Evolutionary conservation across 2,113 vertebrate species (phyloP).

Genomic region (Chaenogobius annularis): DNA sequence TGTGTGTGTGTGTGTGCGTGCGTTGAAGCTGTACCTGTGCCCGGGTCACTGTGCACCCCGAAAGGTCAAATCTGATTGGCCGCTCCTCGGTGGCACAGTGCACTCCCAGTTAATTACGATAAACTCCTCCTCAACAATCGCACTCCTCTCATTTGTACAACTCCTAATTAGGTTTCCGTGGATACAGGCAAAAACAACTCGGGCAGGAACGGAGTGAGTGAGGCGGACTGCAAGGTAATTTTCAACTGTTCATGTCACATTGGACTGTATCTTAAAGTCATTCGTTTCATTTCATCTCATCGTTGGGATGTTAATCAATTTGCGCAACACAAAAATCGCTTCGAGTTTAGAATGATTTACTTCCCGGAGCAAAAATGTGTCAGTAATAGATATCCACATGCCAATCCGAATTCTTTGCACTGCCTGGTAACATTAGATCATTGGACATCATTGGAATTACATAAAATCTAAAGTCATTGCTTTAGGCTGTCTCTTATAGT

Average conservation of each 20-base stretch:
- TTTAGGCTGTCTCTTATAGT: constrained; percentile 10
- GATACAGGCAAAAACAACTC: constrained; percentile 62
- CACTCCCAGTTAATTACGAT: constrained; percentile 43
- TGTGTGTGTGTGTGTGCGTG: constrained; percentile 12
- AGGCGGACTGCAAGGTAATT: constrained; percentile 68
- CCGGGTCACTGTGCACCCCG: background rate
- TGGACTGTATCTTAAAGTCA: background rate
- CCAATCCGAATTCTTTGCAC: constrained; percentile 13
- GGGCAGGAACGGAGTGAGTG: constrained; percentile 64
- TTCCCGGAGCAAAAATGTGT: constrained; percentile 23
- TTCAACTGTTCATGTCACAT: constrained; percentile 24
- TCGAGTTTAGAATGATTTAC: constrained; percentile 22
- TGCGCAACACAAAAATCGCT: constrained; percentile 25
- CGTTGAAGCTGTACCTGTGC: constrained; percentile 6
- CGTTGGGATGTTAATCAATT: constrained; percentile 27
- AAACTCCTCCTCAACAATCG: constrained; percentile 50
- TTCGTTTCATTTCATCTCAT: constrained; percentile 14
- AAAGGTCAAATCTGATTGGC: constrained; percentile 38
- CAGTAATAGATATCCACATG: constrained; percentile 26
- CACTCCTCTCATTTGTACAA: constrained; percentile 61
- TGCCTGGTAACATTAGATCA: constrained; percentile 40
- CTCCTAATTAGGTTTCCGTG: constrained; percentile 70
- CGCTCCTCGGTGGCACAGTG: background rate
- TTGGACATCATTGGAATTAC: constrained; percentile 7
- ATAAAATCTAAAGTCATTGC: constrained; percentile 1